Evolutionary conservation across 2,113 vertebrate species (phyloP).

Genomic region (Ornithorhynchus anatinus): DNA sequence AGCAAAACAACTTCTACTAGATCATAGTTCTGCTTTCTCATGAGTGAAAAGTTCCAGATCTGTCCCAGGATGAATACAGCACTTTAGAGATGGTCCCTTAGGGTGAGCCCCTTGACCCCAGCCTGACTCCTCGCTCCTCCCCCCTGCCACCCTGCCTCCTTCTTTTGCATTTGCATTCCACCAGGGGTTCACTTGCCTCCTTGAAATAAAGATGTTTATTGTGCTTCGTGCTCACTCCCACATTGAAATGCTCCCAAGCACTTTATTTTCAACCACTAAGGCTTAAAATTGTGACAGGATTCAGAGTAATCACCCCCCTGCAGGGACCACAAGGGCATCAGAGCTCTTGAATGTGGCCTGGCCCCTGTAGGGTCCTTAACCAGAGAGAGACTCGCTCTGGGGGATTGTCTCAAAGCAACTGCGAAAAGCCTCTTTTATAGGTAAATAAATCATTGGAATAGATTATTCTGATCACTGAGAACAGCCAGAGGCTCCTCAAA

Average conservation of each 20-base stretch:
- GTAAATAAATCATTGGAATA: slow-evolving; percentile 71
- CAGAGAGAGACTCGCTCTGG: slow-evolving; percentile 47
- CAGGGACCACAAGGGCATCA: slow-evolving; percentile 32
- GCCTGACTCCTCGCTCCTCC: fast-evolving
- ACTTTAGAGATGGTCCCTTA: neutral
- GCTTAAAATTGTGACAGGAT: slow-evolving; percentile 23
- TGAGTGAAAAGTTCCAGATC: neutral
- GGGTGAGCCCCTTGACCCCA: neutral
- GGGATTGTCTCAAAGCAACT: slow-evolving; percentile 38
- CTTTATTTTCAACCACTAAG: slow-evolving; percentile 49
- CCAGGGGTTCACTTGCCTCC: slow-evolving; percentile 13
- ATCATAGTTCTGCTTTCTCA: neutral
- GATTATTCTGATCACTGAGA: slow-evolving; percentile 54
- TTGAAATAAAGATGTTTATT: slow-evolving; percentile 43
- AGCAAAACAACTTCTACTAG: neutral
- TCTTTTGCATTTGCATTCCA: slow-evolving; percentile 9
- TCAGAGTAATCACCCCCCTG: slow-evolving; percentile 69
- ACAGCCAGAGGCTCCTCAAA: slow-evolving; percentile 50
- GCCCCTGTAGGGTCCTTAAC: slow-evolving; percentile 15
- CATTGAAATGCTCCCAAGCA: slow-evolving; percentile 40
- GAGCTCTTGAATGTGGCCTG: neutral
- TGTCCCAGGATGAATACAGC: neutral
- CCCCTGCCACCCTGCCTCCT: neutral
- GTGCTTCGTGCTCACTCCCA: slow-evolving; percentile 15
- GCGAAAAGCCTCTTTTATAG: slow-evolving; percentile 66